Percentiles rank a stretch among this genome's conserved stretches.
phyloP scores from a whole-genome alignment of 1,140 invertebrate species.

The Drosophila rufa region DNA sequence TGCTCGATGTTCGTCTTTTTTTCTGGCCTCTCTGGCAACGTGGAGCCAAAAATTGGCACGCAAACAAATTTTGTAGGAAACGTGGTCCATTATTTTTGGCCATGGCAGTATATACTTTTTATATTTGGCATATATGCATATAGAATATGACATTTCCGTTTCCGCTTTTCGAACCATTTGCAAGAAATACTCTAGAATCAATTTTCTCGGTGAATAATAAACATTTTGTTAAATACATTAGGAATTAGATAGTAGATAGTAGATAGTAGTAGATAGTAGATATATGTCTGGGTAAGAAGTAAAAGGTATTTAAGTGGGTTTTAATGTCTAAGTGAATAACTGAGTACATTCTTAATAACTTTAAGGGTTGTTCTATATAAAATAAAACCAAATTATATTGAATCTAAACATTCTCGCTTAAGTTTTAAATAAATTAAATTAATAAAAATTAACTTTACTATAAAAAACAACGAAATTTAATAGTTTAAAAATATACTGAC shows the following conservation, averaged over 20 bases:
- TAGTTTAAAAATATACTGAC: background rate
- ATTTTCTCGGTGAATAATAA: conserved; percentile 54
- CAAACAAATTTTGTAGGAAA: conserved; percentile 82
- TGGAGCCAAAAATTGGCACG: conserved; percentile 71
- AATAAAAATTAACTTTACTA: no score
- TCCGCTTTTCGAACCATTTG: conserved; percentile 60
- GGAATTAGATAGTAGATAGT: no score
- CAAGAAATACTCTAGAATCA: conserved; percentile 35
- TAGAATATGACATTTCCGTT: conserved; percentile 75
- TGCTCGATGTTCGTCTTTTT: background rate
- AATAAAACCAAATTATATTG: background rate
- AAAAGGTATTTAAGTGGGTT: background rate
- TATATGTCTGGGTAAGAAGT: background rate
- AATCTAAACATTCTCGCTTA: background rate
- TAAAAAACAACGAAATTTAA: background rate
- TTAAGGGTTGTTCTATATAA: background rate
- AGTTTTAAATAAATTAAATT: no score
- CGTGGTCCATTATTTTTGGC: conserved; percentile 76
- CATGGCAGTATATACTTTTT: conserved; percentile 52
- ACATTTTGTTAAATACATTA: conserved; percentile 35
- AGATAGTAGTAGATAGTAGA: no score
- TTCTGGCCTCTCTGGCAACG: conserved; percentile 9
- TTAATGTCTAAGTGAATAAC: background rate
- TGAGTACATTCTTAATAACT: background rate
- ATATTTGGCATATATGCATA: conserved; percentile 45